These are phyloP conservation scores for Pollenia griseotomentosa DNA, from an alignment of 2,888 invertebrate genomes.

Conservation along the genomic window DNA sequence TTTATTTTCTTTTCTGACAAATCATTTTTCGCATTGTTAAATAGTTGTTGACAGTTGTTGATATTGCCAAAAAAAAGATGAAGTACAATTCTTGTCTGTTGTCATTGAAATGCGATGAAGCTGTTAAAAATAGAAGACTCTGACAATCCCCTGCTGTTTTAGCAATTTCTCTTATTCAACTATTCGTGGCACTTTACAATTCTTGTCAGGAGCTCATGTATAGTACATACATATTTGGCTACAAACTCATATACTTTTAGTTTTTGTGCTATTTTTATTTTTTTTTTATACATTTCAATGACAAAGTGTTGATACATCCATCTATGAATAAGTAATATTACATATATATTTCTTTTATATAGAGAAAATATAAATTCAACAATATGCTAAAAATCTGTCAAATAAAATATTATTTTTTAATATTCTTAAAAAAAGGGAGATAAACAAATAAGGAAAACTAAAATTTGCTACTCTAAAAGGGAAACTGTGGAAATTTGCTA, in stretches of 20 bases:
- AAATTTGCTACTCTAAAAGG: background rate
- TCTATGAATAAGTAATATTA: constrained; percentile 55
- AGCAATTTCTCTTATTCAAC: background rate
- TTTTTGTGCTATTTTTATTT: background rate
- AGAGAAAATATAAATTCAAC: constrained; percentile 12
- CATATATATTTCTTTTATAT: constrained; percentile 20
- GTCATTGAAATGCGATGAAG: constrained; percentile 5
- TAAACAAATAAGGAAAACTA: background rate
- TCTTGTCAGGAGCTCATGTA: constrained; percentile 16
- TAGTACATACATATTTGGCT: background rate
- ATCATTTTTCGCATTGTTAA: constrained; percentile 63
- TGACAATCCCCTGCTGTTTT: constrained; percentile 47
- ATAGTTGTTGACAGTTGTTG: constrained; percentile 70
- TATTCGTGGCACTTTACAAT: constrained; percentile 24
- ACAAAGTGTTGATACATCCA: constrained; percentile 52
- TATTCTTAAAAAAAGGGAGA: background rate
- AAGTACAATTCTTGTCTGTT: constrained; percentile 28
- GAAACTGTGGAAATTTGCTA: constrained; percentile 3
- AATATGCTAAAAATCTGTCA: constrained; percentile 65
- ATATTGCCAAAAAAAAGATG: constrained; percentile 35
- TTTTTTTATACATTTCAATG: constrained; percentile 32
- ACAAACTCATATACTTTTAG: constrained; percentile 17
- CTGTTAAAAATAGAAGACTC: constrained; percentile 25
- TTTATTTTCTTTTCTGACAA: constrained; percentile 31
- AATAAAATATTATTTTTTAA: constrained; percentile 45